Evolutionary conservation across 2,797 vertebrate genomes (phyloP).

Genomic region (Rachycentron canadum): DNA sequence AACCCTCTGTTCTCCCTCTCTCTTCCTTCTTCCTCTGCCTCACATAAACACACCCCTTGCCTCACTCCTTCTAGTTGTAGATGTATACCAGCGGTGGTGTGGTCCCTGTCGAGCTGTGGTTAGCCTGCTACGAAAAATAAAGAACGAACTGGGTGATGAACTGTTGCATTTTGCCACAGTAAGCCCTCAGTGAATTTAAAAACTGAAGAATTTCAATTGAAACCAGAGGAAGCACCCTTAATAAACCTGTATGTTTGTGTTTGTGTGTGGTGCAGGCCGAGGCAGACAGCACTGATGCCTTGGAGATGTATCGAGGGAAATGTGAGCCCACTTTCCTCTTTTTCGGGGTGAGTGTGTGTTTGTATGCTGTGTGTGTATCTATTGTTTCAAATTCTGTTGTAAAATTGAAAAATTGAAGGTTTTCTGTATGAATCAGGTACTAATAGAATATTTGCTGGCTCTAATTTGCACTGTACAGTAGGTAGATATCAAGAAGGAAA

Average conservation of each 20-base stretch:
- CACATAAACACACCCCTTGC: not conserved
- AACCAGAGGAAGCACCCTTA: not conserved
- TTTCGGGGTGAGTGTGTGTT: conserved; percentile 87
- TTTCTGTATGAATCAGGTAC: no score
- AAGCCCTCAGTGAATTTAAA: conserved; percentile 64
- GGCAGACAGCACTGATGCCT: conserved; percentile 89
- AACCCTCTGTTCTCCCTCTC: not conserved
- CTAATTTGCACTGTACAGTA: not conserved
- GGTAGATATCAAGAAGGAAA: not conserved
- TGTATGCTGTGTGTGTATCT: conserved; percentile 23
- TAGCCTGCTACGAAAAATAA: conserved; percentile 93
- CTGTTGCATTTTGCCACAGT: conserved; percentile 94
- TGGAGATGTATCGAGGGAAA: conserved; percentile 91
- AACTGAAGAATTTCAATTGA: not conserved
- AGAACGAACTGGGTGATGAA: conserved; percentile 89
- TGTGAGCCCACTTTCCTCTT: conserved; percentile 96
- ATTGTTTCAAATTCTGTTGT: not conserved
- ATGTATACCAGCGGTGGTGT: conserved; percentile 95
- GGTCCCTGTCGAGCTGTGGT: conserved; percentile 93
- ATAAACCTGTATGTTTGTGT: conserved; percentile 22
- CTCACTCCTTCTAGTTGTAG: conserved; percentile 86
- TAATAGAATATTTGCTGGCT: not conserved
- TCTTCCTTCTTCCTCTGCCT: not conserved
- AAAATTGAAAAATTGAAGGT: not conserved
- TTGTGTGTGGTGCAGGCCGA: conserved; percentile 87